Evolutionary conservation across 2,113 vertebrate genomes (phyloP).

Genomic region (Callopanchax toddi): DNA sequence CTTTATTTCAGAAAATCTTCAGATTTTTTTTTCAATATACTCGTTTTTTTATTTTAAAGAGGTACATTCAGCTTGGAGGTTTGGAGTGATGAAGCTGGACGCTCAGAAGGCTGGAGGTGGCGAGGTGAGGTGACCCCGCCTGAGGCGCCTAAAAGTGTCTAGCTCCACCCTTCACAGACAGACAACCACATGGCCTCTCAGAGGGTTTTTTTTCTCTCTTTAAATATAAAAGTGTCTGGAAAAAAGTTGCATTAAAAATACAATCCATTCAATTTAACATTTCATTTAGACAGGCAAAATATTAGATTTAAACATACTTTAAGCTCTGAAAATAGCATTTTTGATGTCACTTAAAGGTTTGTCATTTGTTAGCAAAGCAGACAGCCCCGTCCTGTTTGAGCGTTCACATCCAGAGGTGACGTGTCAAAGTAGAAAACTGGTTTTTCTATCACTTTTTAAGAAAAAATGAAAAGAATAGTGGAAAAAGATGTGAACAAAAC

Average conservation of each 20-base stretch:
- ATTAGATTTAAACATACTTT: slow-evolving; percentile 70
- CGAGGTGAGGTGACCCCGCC: slow-evolving; percentile 37
- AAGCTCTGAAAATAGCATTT: slow-evolving; percentile 82
- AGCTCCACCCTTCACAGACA: slow-evolving; percentile 38
- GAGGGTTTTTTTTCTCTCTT: slow-evolving; percentile 20
- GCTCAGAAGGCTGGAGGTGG: slow-evolving; percentile 53
- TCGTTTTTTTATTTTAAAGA: slow-evolving; percentile 70
- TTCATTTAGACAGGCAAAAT: slow-evolving; percentile 76
- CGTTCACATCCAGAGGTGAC: not conserved
- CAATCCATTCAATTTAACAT: slow-evolving; percentile 68
- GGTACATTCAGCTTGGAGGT: slow-evolving; percentile 83
- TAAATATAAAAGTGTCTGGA: slow-evolving; percentile 77
- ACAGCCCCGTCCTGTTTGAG: slow-evolving; percentile 59
- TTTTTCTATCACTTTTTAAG: too few relatives aligned
- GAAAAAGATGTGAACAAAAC: too few relatives aligned
- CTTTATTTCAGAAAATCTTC: slow-evolving; percentile 81
- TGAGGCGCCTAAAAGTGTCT: slow-evolving; percentile 51
- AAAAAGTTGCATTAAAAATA: slow-evolving; percentile 83
- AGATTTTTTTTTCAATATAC: slow-evolving; percentile 73
- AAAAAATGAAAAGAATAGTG: not conserved
- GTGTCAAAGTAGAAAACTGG: too few relatives aligned
- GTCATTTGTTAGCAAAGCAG: slow-evolving; percentile 69
- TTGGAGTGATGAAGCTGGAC: slow-evolving; percentile 68
- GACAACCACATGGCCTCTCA: slow-evolving; percentile 56
- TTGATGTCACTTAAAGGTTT: slow-evolving; percentile 78